These are phyloP conservation scores for Callionymus lyra DNA, from an alignment of 2,113 vertebrate genomes.

Conservation along the genomic window DNA sequence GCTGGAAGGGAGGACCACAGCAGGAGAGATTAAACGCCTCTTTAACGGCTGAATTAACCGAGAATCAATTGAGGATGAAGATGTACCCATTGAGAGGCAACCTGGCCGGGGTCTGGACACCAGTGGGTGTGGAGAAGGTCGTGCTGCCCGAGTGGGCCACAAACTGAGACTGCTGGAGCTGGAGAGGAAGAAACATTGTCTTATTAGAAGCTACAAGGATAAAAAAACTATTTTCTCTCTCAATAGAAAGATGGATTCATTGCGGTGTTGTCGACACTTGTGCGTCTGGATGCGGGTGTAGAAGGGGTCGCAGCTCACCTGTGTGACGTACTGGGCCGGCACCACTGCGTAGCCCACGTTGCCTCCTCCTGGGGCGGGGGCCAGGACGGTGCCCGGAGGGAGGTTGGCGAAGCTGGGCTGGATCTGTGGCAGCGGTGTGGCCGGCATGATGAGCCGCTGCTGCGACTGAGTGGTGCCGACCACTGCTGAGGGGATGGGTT, in stretches of 20 bases:
- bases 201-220: too few species aligned
- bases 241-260: too few species aligned
- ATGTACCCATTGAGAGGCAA: constrained; percentile 89
- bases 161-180: constrained; percentile 86
- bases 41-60: background rate
- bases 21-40: too few species aligned
- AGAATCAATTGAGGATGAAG: background rate
- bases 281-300: too few species aligned
- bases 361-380: constrained; percentile 83
- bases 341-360: constrained; percentile 90
- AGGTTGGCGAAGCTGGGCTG: constrained; percentile 95
- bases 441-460: constrained; percentile 96
- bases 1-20: constrained; percentile 18
- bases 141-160: constrained; percentile 89
- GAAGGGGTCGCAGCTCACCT: too few species aligned
- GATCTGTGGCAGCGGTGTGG: constrained; percentile 89
- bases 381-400: constrained; percentile 86
- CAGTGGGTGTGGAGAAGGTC: constrained; percentile 71
- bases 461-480: constrained; percentile 85
- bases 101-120: constrained; percentile 85
- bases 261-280: too few species aligned
- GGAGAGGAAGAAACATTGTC: too few species aligned
- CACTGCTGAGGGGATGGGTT: constrained; percentile 77
- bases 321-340: constrained; percentile 92
- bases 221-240: too few species aligned